Percentiles rank a stretch among this genome's conserved stretches.
Conservation (phyloP, 2,113 vertebrate species). For the Crocuta crocuta region DNA sequence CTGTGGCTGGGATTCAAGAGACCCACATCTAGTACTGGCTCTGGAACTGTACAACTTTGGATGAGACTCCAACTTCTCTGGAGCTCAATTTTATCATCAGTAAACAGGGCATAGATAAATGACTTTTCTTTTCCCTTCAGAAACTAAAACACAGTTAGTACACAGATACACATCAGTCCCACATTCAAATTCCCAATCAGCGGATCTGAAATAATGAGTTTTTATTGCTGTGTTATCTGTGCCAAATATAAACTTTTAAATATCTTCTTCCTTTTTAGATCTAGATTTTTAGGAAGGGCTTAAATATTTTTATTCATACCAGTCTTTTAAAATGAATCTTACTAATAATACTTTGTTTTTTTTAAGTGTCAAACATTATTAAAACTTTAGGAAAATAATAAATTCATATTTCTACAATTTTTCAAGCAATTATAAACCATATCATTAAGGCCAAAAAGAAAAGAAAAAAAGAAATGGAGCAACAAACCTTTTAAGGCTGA, state of each 20-base stretch:
- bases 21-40: background rate
- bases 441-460: background rate
- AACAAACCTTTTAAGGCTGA: background rate
- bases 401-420: constrained; percentile 2
- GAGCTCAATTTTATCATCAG: background rate
- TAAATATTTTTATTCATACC: background rate
- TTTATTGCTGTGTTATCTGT: background rate
- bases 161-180: background rate
- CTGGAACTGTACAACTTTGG: background rate
- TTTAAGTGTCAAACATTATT: background rate
- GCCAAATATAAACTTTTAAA: background rate
- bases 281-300: background rate
- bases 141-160: background rate
- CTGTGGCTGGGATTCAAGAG: background rate
- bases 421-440: background rate
- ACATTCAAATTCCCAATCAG: constrained; percentile 26
- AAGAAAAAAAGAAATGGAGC: background rate
- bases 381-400: constrained; percentile 3
- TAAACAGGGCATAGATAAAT: background rate
- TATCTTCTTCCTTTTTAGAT: background rate
- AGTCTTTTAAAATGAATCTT: background rate
- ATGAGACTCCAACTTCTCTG: background rate
- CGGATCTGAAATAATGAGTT: background rate
- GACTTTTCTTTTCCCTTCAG: constrained; percentile 3
- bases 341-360: background rate